Conservation (phyloP, 2,113 vertebrate species). For the Oxyura jamaicensis region DNA sequence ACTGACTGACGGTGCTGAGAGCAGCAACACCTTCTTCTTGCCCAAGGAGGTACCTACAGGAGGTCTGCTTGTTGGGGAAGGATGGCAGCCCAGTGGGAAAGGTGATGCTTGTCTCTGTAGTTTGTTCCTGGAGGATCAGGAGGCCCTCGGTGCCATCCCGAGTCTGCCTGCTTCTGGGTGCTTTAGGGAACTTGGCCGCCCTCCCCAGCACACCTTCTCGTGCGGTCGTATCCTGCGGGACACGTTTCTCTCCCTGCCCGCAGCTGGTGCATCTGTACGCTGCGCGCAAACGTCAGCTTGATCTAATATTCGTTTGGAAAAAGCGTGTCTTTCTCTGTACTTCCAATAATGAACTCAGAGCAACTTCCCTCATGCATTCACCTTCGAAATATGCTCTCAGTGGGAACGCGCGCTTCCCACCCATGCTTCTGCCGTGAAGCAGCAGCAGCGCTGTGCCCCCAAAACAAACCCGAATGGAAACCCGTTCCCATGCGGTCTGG, state of each 20-base stretch:
- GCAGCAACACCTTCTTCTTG: not conserved
- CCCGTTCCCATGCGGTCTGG: rapidly evolving
- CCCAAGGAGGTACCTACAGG: not conserved
- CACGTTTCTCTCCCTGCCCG: not conserved
- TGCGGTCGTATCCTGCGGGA: not conserved
- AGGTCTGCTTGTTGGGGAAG: not conserved
- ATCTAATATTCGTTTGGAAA: not conserved
- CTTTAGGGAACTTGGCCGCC: not conserved
- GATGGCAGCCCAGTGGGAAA: not conserved
- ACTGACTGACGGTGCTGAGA: not conserved
- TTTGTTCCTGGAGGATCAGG: not conserved
- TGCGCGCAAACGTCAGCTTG: not conserved
- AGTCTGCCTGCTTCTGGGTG: not conserved
- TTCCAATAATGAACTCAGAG: not conserved
- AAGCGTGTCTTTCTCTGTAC: not conserved
- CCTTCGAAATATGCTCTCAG: constrained; percentile 1
- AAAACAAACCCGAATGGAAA: not conserved
- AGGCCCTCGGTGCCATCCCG: rapidly evolving
- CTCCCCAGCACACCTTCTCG: not conserved
- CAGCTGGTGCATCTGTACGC: not conserved
- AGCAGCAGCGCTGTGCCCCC: rapidly evolving
- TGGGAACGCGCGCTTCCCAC: not conserved
- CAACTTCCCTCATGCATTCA: not conserved
- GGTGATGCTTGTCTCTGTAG: not conserved
- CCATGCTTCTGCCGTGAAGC: not conserved